Evolutionary conservation across 2,113 vertebrate species (phyloP), one percentile per base, ranked within the genome.

Genomic region (Gnathonemus echidnorhynchus): DNA sequence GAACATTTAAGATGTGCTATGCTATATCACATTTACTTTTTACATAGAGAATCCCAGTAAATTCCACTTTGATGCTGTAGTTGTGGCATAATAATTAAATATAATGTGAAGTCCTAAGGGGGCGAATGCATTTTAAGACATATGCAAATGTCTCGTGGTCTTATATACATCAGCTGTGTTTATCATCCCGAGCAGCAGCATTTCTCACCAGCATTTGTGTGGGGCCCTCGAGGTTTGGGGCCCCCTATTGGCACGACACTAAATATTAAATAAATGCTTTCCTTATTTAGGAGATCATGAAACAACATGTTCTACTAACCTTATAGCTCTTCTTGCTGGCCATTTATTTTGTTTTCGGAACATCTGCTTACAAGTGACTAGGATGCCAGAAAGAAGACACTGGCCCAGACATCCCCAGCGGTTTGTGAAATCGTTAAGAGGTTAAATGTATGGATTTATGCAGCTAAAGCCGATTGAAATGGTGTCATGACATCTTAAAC

Each of bases 361-460:
- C 24, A 10, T 66, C 58, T 27, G 58, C 9, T 66, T 66, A 27
- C 62, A 31, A 31, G 27, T 70, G 62, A 70, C 62, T 70, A 70
- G n/a, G n/a, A 3, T 70, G 3, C 58, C 58, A 62, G 58, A 27
- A 62, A 27, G 8, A 27, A 27, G 21, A n/a, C 9, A 4, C 42
- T 84, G 19, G 17, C 7, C 7, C 80, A 21, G 19, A 42, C n/a
- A 1, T 3, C 15, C 49, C 24, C 50, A 53, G 48, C 5, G 86
- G 5, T 35, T 48, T 53, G 50, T 24, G 85, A 52, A 39, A 35
- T 31, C 27, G 27, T 85, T 24, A 85, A 48, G 45, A 87, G 50
- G 11, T 85, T 85, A 85, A 17, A 45, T 39, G 86, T 1, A 87
- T 87, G 5, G 86, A 87, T 53, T 52, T 87, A 87, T 87, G 86